Evolutionary conservation across 2,113 vertebrate genomes (phyloP).

Genomic region (Zapus hudsonius): DNA sequence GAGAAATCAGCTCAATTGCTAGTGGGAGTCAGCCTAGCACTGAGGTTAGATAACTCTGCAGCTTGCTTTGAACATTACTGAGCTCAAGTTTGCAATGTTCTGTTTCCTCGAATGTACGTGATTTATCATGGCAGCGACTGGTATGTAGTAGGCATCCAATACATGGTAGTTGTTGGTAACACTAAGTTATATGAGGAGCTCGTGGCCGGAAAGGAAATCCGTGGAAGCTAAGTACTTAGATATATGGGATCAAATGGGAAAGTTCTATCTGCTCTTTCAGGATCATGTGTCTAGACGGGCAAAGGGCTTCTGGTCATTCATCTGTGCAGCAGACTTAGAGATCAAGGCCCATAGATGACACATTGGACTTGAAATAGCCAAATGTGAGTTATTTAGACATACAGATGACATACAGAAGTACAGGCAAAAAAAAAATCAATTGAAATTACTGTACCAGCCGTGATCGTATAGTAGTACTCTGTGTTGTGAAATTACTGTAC

Average conservation of each 20-base stretch:
- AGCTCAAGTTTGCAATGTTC: not conserved
- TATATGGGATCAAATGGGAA: constrained; percentile 2
- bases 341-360: not conserved
- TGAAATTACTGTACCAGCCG: not conserved
- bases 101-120: not conserved
- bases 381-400: not conserved
- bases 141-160: constrained; percentile 13
- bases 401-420: not conserved
- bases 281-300: not conserved
- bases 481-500: not conserved
- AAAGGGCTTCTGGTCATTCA: not conserved
- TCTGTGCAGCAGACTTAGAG: not conserved
- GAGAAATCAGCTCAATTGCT: not conserved
- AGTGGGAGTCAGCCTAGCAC: not conserved
- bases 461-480: too few species aligned
- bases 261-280: not conserved
- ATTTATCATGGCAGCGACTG: not conserved
- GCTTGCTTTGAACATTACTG: not conserved
- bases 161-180: not conserved
- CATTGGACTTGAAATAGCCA: not conserved
- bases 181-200: constrained; percentile 10
- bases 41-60: not conserved
- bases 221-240: constrained; percentile 26
- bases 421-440: not conserved
- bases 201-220: not conserved